A percentile compares a stretch with the other conserved stretches of the same genome.
Evolutionary conservation across 2,797 vertebrate species (phyloP).

Genomic region (Pristis pectinata): DNA sequence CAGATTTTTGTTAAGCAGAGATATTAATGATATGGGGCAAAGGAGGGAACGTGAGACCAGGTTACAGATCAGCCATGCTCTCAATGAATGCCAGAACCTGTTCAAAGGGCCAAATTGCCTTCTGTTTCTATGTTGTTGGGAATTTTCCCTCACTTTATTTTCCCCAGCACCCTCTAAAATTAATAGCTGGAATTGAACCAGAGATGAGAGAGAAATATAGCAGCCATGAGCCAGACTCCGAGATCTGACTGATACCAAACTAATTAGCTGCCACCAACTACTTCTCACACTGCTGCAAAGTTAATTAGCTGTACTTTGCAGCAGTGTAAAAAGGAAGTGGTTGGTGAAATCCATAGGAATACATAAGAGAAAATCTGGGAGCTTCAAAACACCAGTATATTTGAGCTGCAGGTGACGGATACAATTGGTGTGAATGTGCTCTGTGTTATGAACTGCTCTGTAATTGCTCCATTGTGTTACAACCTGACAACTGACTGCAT

Average conservation of each 20-base stretch:
- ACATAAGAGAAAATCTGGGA: background rate
- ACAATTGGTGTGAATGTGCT: background rate
- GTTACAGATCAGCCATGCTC: too few relatives aligned
- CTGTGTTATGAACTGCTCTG: background rate
- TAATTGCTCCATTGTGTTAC: background rate
- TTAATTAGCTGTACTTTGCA: background rate
- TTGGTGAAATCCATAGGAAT: background rate
- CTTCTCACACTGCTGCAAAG: background rate
- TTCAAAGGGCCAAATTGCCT: too few relatives aligned
- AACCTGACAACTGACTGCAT: background rate
- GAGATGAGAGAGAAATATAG: background rate
- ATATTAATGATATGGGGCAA: too few relatives aligned
- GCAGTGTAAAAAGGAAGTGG: background rate
- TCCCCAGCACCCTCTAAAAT: background rate
- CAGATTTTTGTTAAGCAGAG: too few relatives aligned
- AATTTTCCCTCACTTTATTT: background rate
- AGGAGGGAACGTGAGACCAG: too few relatives aligned
- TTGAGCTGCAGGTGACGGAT: background rate
- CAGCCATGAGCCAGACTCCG: background rate
- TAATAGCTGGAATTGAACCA: background rate
- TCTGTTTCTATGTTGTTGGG: background rate
- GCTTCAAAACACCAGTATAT: background rate
- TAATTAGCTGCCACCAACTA: background rate
- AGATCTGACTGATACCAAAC: background rate
- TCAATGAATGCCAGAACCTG: too few relatives aligned